Evolutionary conservation across 2,797 vertebrate genomes (phyloP).

Genomic region (Sparus aurata): DNA sequence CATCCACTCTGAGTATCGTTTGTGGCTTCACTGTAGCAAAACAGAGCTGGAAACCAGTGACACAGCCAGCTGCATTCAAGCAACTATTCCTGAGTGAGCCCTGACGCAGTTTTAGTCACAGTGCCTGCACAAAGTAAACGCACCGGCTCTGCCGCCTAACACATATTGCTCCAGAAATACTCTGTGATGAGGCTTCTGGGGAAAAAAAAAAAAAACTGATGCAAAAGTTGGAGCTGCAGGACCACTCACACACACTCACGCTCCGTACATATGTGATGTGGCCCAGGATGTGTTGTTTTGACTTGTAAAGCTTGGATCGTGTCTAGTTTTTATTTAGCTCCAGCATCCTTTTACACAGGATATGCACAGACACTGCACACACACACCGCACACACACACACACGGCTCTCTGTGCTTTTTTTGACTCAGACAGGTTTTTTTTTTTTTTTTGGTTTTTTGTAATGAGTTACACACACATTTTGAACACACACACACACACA

Average conservation of each 20-base stretch:
- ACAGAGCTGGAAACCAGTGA: not conserved
- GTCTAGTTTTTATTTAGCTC: constrained; percentile 3
- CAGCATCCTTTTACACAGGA: not conserved
- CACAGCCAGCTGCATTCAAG: constrained; percentile 7
- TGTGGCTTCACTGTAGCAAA: constrained; percentile 3
- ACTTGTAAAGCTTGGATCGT: constrained; percentile 1
- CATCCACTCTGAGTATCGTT: not conserved
- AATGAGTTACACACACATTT: not conserved
- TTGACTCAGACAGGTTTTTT: not conserved
- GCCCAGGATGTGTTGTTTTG: not conserved
- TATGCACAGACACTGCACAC: not conserved
- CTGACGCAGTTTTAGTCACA: constrained; percentile 20
- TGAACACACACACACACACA: too few species aligned
- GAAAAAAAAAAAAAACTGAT: not conserved
- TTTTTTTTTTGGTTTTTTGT: not conserved
- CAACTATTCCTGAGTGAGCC: constrained; percentile 20
- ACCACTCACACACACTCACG: constrained; percentile 21
- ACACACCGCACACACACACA: not conserved
- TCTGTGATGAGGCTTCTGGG: constrained; percentile 4
- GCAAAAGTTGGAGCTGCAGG: constrained; percentile 14
- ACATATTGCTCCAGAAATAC: constrained; percentile 26
- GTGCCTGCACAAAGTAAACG: constrained; percentile 22
- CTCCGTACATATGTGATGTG: not conserved
- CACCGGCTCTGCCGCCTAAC: not conserved
- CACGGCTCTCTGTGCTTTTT: not conserved